These are phyloP conservation scores for Sebastes schlegelii DNA, from an alignment of 2,113 vertebrate species.

Conservation along the genomic window DNA sequence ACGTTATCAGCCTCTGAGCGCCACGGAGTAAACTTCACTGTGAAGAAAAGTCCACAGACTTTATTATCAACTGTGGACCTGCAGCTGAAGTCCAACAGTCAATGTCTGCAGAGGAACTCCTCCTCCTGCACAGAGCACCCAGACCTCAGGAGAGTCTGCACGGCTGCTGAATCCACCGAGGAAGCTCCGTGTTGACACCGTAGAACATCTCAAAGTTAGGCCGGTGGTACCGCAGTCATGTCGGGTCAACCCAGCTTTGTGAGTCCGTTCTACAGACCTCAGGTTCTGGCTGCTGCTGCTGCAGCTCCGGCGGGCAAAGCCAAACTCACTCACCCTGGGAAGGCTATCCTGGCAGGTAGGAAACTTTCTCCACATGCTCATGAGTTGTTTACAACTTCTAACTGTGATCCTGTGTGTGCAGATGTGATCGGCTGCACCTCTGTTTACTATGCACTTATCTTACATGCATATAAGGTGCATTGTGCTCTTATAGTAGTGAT, in stretches of 20 bases:
- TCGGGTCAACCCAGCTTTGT: constrained; percentile 65
- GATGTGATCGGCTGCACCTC: neutral
- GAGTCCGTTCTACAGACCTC: constrained; percentile 74
- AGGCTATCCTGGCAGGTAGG: constrained; percentile 90
- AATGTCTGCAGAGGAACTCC: constrained; percentile 1
- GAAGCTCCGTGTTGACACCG: too few relatives aligned
- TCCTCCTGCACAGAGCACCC: constrained; percentile 20
- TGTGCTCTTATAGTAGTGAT: too few relatives aligned
- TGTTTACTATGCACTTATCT: neutral
- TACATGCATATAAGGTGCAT: neutral
- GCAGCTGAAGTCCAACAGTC: constrained; percentile 57
- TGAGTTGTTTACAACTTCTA: constrained; percentile 16
- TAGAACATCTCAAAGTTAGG: neutral
- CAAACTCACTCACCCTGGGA: constrained; percentile 89
- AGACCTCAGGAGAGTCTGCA: too few relatives aligned
- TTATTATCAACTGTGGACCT: constrained; percentile 15
- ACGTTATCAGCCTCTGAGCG: constrained; percentile 23
- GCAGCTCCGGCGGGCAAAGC: constrained; percentile 85
- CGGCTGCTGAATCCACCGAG: too few relatives aligned
- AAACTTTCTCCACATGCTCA: neutral
- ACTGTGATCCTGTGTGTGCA: neutral
- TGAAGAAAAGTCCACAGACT: constrained; percentile 54
- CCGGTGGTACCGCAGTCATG: constrained; percentile 60
- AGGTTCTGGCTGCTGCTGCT: constrained; percentile 77
- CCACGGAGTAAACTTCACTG: constrained; percentile 51